Conservation (phyloP, 2,113 vertebrate genomes). For the Podarcis raffonei region DNA sequence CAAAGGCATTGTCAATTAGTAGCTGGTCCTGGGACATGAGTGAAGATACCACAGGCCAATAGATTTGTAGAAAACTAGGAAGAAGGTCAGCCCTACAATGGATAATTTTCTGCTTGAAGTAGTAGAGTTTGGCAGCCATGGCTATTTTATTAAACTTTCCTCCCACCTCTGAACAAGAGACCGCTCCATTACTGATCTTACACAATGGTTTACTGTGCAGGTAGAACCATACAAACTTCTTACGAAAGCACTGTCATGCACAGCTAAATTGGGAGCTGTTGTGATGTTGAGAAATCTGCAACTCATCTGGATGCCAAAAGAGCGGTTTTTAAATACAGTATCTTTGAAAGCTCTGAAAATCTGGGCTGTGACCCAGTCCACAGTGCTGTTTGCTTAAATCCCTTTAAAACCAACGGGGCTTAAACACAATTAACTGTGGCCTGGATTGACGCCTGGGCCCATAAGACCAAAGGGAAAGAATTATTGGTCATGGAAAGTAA, state of each 20-base stretch:
- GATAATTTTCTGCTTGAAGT: not conserved
- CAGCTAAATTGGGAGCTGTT: not conserved
- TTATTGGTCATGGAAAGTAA: conserved; percentile 15
- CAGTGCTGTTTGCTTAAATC: conserved; percentile 16
- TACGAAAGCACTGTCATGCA: not conserved
- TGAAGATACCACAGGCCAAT: not conserved
- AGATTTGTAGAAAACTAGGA: not conserved
- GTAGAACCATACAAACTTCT: not conserved
- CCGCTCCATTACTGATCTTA: not conserved
- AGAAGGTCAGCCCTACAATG: not conserved
- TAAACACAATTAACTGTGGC: conserved; percentile 20
- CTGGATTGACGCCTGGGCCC: conserved; percentile 15
- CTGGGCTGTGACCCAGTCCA: conserved; percentile 20
- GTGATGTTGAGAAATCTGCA: not conserved
- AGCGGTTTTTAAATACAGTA: not conserved
- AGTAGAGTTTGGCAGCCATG: not conserved
- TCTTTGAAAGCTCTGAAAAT: conserved; percentile 26
- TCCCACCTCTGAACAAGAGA: too few species aligned
- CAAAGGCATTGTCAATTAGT: not conserved
- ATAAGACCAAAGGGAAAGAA: not conserved
- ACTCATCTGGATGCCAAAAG: conserved; percentile 14
- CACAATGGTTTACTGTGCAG: not conserved
- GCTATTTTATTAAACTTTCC: too few species aligned
- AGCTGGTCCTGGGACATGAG: not conserved
- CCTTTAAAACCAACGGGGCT: conserved; percentile 8